Conservation (phyloP, 2,888 invertebrate species). For the Himalopsyche anomala region DNA sequence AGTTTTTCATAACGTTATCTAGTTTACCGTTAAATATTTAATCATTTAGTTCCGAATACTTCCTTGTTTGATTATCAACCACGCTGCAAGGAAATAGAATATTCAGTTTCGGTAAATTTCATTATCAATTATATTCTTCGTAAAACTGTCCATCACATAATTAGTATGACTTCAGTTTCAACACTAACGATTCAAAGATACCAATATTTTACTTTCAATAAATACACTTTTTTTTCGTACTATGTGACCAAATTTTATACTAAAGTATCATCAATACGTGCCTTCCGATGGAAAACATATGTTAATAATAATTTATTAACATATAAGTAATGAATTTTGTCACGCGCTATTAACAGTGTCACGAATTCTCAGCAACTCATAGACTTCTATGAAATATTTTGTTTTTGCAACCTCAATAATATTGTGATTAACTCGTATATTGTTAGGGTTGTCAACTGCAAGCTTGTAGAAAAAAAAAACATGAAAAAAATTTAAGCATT, state of each 20-base stretch:
- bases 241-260: background rate
- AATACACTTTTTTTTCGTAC: background rate
- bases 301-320: background rate
- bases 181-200: too few relatives aligned
- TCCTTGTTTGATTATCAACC: too few relatives aligned
- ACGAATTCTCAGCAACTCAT: background rate
- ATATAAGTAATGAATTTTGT: conserved; percentile 7
- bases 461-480: background rate
- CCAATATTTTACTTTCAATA: background rate
- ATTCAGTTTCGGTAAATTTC: too few relatives aligned
- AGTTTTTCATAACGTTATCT: too few relatives aligned
- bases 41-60: too few relatives aligned
- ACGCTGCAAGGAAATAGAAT: too few relatives aligned
- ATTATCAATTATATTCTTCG: too few relatives aligned
- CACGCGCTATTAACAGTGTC: background rate
- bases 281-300: background rate
- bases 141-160: too few relatives aligned
- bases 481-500: too few relatives aligned
- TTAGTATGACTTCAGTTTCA: too few relatives aligned
- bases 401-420: conserved; percentile 34
- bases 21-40: too few relatives aligned
- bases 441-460: background rate
- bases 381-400: conserved; percentile 22
- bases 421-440: background rate
- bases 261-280: background rate